Evolutionary conservation across 2,888 invertebrate genomes (phyloP).

Genomic region (Ametastegia equiseti): DNA sequence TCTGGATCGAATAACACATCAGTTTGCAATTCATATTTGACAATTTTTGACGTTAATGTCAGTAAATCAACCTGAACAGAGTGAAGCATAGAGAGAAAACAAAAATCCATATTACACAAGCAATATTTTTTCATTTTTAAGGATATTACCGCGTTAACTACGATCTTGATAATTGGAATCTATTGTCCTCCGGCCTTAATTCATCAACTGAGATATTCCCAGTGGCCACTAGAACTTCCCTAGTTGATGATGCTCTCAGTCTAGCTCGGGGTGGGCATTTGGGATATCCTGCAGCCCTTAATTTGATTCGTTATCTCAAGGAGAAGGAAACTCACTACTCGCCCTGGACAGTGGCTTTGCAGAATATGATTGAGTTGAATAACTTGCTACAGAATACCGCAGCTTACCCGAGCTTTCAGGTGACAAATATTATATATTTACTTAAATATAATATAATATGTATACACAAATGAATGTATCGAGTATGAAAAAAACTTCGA

Average conservation of each 20-base stretch:
- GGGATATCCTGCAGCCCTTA: conserved; percentile 75
- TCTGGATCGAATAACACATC: no score
- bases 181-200: conserved; percentile 65
- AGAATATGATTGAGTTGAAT: conserved; percentile 75
- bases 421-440: conserved; percentile 52
- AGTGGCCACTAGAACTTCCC: conserved; percentile 77
- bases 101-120: no score
- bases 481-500: not conserved
- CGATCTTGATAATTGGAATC: conserved; percentile 66
- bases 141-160: conserved; percentile 73
- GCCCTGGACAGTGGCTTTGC: conserved; percentile 77
- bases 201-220: conserved; percentile 71
- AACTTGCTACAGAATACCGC: conserved; percentile 66
- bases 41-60: no score
- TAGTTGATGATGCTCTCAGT: conserved; percentile 78
- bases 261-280: conserved; percentile 74
- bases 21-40: no score
- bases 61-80: no score
- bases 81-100: no score
- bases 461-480: not conserved
- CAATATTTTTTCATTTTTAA: no score
- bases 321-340: conserved; percentile 76
- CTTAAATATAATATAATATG: not conserved
- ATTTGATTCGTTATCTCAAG: conserved; percentile 77
- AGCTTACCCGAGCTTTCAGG: conserved; percentile 67